phyloP scores from a whole-genome alignment of 2,113 vertebrate genomes.

The Solea senegalensis region DNA sequence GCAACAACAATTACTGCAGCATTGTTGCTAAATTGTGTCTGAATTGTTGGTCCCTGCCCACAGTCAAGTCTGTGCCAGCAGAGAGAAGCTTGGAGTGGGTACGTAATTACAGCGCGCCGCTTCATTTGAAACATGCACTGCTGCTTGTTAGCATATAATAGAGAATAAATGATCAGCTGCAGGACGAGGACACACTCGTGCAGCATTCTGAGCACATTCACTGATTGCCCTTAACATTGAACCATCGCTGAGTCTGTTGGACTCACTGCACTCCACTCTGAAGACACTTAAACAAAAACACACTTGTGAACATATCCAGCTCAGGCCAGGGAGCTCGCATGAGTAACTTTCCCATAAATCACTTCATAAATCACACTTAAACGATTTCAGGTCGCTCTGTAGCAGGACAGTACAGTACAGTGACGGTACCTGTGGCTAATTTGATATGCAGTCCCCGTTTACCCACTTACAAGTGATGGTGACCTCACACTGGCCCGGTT shows the following conservation, averaged over 20 bases:
- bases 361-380: conserved; percentile 67
- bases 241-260: conserved; percentile 15
- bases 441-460: conserved; percentile 40
- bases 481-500: conserved; percentile 63
- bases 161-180: conserved; percentile 67
- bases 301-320: conserved; percentile 37
- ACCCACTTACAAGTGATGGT: conserved; percentile 43
- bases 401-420: conserved; percentile 53
- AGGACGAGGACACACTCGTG: conserved; percentile 32
- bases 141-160: conserved; percentile 63
- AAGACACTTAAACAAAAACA: conserved; percentile 59
- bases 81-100: conserved; percentile 55
- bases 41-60: conserved; percentile 77
- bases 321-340: conserved; percentile 53
- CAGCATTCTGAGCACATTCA: conserved; percentile 32
- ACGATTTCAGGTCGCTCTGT: conserved; percentile 52
- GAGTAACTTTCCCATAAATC: conserved; percentile 59
- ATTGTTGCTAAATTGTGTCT: conserved; percentile 79
- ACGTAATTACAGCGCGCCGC: conserved; percentile 55
- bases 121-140: conserved; percentile 65
- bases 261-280: conserved; percentile 17
- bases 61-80: conserved; percentile 61
- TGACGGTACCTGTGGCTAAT: conserved; percentile 63
- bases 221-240: conserved; percentile 25
- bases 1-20: conserved; percentile 79